Conservation (phyloP, 2,113 vertebrate species). For the Eptesicus fuscus region DNA sequence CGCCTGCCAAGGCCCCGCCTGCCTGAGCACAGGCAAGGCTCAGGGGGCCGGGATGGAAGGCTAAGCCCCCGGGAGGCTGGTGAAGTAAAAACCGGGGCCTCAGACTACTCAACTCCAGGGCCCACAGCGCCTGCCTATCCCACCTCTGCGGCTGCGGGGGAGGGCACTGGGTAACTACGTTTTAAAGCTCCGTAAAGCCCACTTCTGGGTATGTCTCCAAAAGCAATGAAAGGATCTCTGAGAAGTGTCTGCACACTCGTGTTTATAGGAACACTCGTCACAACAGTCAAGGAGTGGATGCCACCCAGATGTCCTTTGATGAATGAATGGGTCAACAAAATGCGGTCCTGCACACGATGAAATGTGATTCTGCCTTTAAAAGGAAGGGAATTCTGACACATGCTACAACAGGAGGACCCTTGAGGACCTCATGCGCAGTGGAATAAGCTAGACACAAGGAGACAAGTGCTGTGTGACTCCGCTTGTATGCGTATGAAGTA, state of each 20-base stretch:
- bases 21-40: not conserved
- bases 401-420: not conserved
- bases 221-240: not conserved
- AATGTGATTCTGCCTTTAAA: not conserved
- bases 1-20: not conserved
- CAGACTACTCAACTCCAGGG: not conserved
- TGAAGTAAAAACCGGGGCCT: not conserved
- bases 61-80: not conserved
- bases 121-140: not conserved
- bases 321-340: not conserved
- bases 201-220: not conserved
- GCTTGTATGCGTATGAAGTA: not conserved
- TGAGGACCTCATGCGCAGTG: not conserved
- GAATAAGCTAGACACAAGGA: not conserved
- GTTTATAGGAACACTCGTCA: not conserved
- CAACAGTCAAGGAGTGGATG: not conserved
- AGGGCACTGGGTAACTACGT: not conserved
- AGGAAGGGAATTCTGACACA: not conserved
- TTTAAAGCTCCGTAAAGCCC: not conserved
- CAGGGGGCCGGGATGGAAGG: not conserved
- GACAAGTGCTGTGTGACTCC: not conserved
- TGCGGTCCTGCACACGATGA: not conserved
- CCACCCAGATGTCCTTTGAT: not conserved
- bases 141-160: not conserved
- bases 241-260: not conserved